A percentile compares a stretch with the other conserved stretches of the same genome.
phyloP scores from a whole-genome alignment of 1,140 invertebrate species.

The Drosophila watanabei region DNA sequence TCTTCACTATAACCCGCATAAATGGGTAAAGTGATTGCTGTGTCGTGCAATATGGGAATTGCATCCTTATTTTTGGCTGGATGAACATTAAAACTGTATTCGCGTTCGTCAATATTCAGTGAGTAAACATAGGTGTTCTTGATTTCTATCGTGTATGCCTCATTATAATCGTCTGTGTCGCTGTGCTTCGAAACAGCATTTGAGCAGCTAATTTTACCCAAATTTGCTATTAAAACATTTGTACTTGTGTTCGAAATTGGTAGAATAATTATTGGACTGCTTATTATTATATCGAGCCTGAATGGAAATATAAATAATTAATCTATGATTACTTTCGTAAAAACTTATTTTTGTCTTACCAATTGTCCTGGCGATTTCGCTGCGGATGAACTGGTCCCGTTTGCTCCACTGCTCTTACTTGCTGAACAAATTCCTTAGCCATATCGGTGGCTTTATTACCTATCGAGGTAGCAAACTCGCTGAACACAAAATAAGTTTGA shows the following conservation, averaged over 20 bases:
- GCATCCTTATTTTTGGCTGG: conserved; percentile 74
- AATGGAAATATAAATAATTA: conserved; percentile 6
- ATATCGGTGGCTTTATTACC: conserved; percentile 96
- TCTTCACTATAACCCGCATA: conserved; percentile 86
- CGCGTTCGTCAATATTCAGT: conserved; percentile 87
- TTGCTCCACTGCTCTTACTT: conserved; percentile 85
- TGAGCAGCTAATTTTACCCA: conserved; percentile 93
- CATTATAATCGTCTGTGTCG: conserved; percentile 21
- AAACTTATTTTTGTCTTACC: conserved; percentile 29
- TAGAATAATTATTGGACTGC: conserved; percentile 96
- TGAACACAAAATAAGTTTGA: conserved; percentile 83
- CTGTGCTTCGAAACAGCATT: conserved; percentile 35
- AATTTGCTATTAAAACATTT: conserved; percentile 96
- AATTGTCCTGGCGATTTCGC: conserved; percentile 40
- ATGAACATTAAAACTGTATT: conserved; percentile 65
- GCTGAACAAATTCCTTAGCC: conserved; percentile 95
- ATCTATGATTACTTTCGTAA: not conserved
- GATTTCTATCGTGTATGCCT: conserved; percentile 87
- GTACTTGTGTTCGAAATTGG: conserved; percentile 92
- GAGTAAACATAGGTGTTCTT: conserved; percentile 96
- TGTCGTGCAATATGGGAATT: conserved; percentile 87
- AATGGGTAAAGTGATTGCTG: conserved; percentile 88
- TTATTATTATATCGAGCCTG: conserved; percentile 91
- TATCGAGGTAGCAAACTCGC: conserved; percentile 93
- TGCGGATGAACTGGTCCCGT: conserved; percentile 36